A percentile compares a stretch with the other conserved stretches of the same genome.
Evolutionary conservation across 1,140 invertebrate species (phyloP).

Genomic region (Drosophila orosa): DNA sequence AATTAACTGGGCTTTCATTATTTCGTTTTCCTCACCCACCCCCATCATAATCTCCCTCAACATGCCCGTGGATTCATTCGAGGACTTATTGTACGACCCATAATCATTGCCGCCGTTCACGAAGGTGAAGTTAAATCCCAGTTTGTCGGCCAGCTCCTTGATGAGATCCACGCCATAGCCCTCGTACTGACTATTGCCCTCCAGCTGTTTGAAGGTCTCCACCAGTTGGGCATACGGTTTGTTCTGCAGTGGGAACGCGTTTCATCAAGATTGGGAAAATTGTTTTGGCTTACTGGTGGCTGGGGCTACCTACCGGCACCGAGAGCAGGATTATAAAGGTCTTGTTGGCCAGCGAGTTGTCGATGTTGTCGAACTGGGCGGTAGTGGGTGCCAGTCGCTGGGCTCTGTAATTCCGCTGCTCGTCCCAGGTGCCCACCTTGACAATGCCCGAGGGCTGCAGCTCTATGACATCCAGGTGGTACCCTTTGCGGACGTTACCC

Average conservation of each 20-base stretch:
- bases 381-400: conserved; percentile 65
- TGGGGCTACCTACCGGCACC: conserved; percentile 62
- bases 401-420: conserved; percentile 60
- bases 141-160: conserved; percentile 88
- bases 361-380: conserved; percentile 75
- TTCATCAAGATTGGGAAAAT: neutral
- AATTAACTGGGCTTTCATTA: conserved; percentile 62
- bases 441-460: conserved; percentile 88
- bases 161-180: conserved; percentile 93
- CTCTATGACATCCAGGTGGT: conserved; percentile 92
- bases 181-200: conserved; percentile 93
- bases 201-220: conserved; percentile 88
- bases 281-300: neutral
- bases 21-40: conserved; percentile 81
- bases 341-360: conserved; percentile 89
- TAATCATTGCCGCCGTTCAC: conserved; percentile 90
- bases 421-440: conserved; percentile 91
- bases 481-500: conserved; percentile 91
- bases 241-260: conserved; percentile 85
- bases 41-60: conserved; percentile 91
- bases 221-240: conserved; percentile 94
- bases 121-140: conserved; percentile 95
- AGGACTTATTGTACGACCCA: conserved; percentile 87
- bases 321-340: conserved; percentile 92
- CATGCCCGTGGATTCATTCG: conserved; percentile 94